Evolutionary conservation across 2,888 invertebrate species (phyloP), one percentile per base, ranked within the genome.

Genomic region (Venusia cambrica): DNA sequence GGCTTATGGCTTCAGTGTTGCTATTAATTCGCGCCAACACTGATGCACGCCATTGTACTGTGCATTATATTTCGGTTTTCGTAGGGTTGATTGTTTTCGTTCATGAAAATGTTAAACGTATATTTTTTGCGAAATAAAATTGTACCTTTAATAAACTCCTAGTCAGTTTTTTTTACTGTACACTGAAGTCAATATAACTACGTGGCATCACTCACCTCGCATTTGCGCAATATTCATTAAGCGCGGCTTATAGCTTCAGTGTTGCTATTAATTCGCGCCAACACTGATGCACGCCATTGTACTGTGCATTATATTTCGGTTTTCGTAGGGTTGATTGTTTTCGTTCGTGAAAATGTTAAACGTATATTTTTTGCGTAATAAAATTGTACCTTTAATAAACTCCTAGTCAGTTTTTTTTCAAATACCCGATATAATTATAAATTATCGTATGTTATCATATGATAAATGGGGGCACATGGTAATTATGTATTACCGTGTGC

Each of bases 221-320:
- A 7, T 7, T 28, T 71, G 73, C 69, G 83, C 84, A 77, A 79
- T 80, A 81, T 83, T 83, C 84, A 84, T 84, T 83, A 84, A 74
- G 72, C 61, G 59, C 33, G 70, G 74, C 73, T 76, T 57, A 59
- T 47, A 41, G 36, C 54, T 33, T 39, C 39, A 26, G 39, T 34
- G 39, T 39, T 40, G 33, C 77, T 75, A 83, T 83, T 83, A 84
- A 79, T 84, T 77, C 74, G 65, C 59, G 60, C 74, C 72, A 66
- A 63, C 75, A 64, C 70, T 72, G 73, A 70, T 79, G 78, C 72
- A 62, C 73, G 69, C 73, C 62, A 80, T 2, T 11, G 16, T 9
- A 26, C 25, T 22, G 30, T 27, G 35, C 31, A 35, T 35, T 40
- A 35, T 40, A 40, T 40, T 39, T 35, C 39, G 35, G 39, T 34